Percentiles rank a stretch among this genome's conserved stretches.
phyloP scores from a whole-genome alignment of 2,797 vertebrate genomes.

The Lycodopsis pacificus region DNA sequence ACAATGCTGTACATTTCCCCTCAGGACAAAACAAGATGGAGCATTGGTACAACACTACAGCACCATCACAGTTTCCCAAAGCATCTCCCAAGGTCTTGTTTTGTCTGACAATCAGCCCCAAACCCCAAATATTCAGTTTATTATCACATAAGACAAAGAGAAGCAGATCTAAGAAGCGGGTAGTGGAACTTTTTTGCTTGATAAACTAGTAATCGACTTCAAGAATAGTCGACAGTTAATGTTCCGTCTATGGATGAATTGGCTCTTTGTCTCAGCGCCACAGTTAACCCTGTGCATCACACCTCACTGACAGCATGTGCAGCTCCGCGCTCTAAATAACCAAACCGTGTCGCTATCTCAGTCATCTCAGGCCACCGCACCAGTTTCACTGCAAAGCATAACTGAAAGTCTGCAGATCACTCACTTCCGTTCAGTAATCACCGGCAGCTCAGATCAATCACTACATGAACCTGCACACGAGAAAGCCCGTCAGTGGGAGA shows the following conservation, averaged over 20 bases:
- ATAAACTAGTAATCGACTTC: background rate
- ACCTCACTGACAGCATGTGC: background rate
- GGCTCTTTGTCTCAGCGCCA: background rate
- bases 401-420: conserved; percentile 58
- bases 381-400: conserved; percentile 40
- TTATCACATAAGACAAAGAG: background rate
- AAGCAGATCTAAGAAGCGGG: background rate
- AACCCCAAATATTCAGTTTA: background rate
- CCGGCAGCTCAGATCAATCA: background rate
- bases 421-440: conserved; percentile 57
- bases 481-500: background rate
- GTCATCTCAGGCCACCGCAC: conserved; percentile 54
- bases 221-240: background rate
- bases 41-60: background rate
- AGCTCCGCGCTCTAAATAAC: conserved; percentile 4
- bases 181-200: background rate
- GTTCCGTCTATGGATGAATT: rapidly evolving
- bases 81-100: conserved; percentile 3
- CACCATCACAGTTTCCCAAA: background rate
- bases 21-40: background rate
- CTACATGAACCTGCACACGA: background rate
- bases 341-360: conserved; percentile 27
- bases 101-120: background rate
- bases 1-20: background rate
- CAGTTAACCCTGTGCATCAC: background rate